Conservation (phyloP, 2,113 vertebrate genomes). For the Microtus pennsylvanicus region DNA sequence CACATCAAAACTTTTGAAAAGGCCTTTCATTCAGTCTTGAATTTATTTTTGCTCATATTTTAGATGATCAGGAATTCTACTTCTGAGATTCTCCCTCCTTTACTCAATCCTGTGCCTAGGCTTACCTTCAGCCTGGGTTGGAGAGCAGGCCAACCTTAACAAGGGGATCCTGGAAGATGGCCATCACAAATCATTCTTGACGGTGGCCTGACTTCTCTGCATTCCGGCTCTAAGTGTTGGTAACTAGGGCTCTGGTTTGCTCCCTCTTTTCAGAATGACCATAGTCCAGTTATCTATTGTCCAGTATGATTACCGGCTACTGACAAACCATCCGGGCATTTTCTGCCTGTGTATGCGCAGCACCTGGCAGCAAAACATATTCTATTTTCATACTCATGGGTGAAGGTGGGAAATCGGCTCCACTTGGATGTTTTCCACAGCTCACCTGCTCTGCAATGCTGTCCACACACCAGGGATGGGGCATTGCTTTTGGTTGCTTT, state of each 20-base stretch:
- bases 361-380: rapidly evolving
- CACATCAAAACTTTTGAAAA: background rate
- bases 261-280: background rate
- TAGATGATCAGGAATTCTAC: background rate
- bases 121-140: background rate
- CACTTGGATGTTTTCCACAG: rapidly evolving
- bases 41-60: background rate
- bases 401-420: background rate
- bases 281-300: background rate
- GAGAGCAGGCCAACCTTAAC: background rate
- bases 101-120: background rate
- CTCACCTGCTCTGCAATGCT: background rate
- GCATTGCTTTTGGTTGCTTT: background rate
- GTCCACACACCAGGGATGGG: too few species aligned
- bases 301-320: background rate
- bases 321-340: background rate
- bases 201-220: too few species aligned
- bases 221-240: background rate
- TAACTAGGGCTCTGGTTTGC: background rate
- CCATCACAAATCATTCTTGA: too few species aligned
- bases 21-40: background rate
- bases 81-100: background rate
- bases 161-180: background rate
- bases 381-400: rapidly evolving
- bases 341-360: background rate